Percentiles rank a stretch among this genome's conserved stretches.
Conservation (phyloP, 2,888 invertebrate species). For the Aquatica leii region DNA sequence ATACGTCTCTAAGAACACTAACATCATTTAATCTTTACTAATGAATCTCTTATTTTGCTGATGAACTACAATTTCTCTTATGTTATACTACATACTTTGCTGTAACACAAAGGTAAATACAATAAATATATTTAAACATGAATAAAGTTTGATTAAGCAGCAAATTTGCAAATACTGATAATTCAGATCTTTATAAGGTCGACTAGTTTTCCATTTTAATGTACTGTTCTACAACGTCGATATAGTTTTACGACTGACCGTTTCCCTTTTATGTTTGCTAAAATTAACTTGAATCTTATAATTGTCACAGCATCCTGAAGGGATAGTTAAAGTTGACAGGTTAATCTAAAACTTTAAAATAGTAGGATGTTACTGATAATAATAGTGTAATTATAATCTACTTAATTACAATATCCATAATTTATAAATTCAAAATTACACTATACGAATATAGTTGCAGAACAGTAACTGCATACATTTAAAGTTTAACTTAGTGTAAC, state of each 20-base stretch:
- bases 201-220: constrained; percentile 17
- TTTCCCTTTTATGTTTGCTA: constrained; percentile 16
- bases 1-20: too few relatives aligned
- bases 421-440: constrained; percentile 19
- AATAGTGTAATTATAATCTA: constrained; percentile 26
- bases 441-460: constrained; percentile 33
- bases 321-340: constrained; percentile 6
- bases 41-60: too few relatives aligned
- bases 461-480: constrained; percentile 31
- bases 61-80: too few relatives aligned
- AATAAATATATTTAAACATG: too few relatives aligned
- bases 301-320: constrained; percentile 16
- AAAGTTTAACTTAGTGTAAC: constrained; percentile 33
- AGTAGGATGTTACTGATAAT: too few relatives aligned
- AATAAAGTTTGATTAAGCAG: too few relatives aligned
- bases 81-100: too few relatives aligned
- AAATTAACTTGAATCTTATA: constrained; percentile 19
- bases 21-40: too few relatives aligned
- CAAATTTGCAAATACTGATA: too few relatives aligned
- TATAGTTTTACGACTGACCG: constrained; percentile 14
- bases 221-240: constrained; percentile 21
- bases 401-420: constrained; percentile 16
- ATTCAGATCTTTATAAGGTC: too few relatives aligned
- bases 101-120: too few relatives aligned
- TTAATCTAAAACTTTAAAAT: too few relatives aligned